Evolutionary conservation across 2,797 vertebrate species (phyloP), one percentile per base, ranked within the genome.

Genomic region (Hypotaenidia philippensis): DNA sequence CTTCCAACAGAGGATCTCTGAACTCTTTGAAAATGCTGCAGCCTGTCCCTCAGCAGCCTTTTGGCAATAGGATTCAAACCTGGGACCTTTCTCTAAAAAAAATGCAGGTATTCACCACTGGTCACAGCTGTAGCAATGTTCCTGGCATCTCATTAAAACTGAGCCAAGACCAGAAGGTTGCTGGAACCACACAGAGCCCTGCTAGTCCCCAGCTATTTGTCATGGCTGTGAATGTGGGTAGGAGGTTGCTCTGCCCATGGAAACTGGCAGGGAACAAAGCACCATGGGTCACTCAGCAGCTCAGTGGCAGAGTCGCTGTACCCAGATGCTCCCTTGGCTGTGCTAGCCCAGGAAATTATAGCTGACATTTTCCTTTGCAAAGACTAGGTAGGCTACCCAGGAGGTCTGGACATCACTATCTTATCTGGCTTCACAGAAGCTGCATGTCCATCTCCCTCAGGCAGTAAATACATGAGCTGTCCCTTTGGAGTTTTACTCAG

Each of bases 151-250:
- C 47, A 1, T 10, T 5, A 9, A 32, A 34, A 21, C 6, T 2
- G 12, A 69, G 78, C 70, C 83, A 70, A 31, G 22, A 6, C 15
- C 3, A 47, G 83, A 55, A 83, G 64, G 87, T 77, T 65, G 44
- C 31, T 0, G 1, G 65, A 29, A 19, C 11, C 41, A 14, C 10
- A 4, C 31, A 2, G 61, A 12, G 18, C 0, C 4, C 36, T 56
- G 60, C 50, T 61, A 17, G 59, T 11, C 59, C 40, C 44, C 34
- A n/a, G 52, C 27, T 34, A 4, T 1, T 61, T 27, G 21, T 72
- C 77, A 9, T 0, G 11, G 12, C 65, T 34, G 3, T 0, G 40
- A 12, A 17, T 1, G 1, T 6, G 49, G 41, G 47, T 4, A 27
- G 31, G 49, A 52, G 13, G 7, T 7, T 23, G 49, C 31, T 63